Conservation (phyloP, 1,140 invertebrate species). For the Drosophila miranda region DNA sequence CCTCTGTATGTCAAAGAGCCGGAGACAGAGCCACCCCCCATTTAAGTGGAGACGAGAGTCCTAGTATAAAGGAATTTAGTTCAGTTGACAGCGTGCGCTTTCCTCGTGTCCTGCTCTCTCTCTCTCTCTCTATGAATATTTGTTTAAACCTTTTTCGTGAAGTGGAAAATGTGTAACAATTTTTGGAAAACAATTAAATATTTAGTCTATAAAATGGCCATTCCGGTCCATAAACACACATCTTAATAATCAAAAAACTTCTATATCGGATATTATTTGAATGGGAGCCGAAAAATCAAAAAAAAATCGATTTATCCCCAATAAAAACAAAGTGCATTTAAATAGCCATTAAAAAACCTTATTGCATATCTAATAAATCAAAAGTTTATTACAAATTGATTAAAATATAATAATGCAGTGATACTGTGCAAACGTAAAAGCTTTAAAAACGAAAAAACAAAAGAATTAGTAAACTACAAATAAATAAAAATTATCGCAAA, state of each 20-base stretch:
- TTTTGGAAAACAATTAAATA: conserved; percentile 4
- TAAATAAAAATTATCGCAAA: conserved; percentile 1
- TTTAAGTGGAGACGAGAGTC: conserved; percentile 8
- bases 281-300: conserved; percentile 51
- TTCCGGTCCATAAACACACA: neutral
- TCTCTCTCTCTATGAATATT: conserved; percentile 32
- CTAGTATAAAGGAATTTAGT: conserved; percentile 74
- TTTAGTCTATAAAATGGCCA: conserved; percentile 13
- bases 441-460: conserved; percentile 4
- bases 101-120: conserved; percentile 53
- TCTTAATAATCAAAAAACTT: neutral
- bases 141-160: conserved; percentile 30
- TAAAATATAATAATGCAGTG: neutral
- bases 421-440: conserved; percentile 1
- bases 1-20: conserved; percentile 1
- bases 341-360: conserved; percentile 16
- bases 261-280: conserved; percentile 22
- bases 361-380: conserved; percentile 10
- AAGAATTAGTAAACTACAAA: too few species aligned
- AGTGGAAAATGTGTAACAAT: conserved; percentile 24
- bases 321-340: conserved; percentile 73
- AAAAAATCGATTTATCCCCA: conserved; percentile 77
- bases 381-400: conserved; percentile 1
- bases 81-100: conserved; percentile 74
- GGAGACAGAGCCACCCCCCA: conserved; percentile 46